phyloP scores from a whole-genome alignment of 2,797 vertebrate species.

The Parotocinclus haroldoi region DNA sequence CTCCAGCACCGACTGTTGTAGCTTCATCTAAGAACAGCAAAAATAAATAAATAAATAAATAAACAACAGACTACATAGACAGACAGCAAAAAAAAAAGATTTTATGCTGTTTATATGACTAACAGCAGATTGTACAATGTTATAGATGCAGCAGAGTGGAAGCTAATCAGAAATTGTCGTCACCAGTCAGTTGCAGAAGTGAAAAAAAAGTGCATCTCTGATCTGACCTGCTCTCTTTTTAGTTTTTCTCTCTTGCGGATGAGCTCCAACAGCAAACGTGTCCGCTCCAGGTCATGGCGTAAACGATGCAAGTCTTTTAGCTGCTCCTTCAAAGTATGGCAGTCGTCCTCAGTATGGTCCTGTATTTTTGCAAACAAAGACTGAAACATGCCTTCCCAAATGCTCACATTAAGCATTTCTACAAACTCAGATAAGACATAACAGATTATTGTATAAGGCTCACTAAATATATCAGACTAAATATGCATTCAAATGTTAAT shows the following conservation, averaged over 20 bases:
- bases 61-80: too few relatives aligned
- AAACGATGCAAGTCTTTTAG: constrained; percentile 96
- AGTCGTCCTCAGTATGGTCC: constrained; percentile 80
- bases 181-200: not conserved
- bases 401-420: too few relatives aligned
- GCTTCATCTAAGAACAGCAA: constrained; percentile 78
- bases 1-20: constrained; percentile 89
- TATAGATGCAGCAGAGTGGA: too few relatives aligned
- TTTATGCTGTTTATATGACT: too few relatives aligned
- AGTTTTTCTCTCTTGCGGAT: constrained; percentile 96
- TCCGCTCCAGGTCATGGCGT: constrained; percentile 93
- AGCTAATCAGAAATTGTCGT: not conserved
- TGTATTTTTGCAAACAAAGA: constrained; percentile 50
- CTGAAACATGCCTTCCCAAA: too few relatives aligned
- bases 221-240: constrained; percentile 86
- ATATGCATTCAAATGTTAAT: too few relatives aligned
- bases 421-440: not conserved
- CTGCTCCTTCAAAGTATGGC: constrained; percentile 87
- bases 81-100: too few relatives aligned
- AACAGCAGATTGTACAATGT: too few relatives aligned
- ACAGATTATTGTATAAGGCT: too few relatives aligned
- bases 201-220: too few relatives aligned
- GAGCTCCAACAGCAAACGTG: constrained; percentile 89
- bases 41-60: not conserved
- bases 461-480: too few relatives aligned